These are phyloP conservation scores for Acanthoscelides obtectus DNA, from an alignment of 2,888 invertebrate genomes.

Conservation along the genomic window DNA sequence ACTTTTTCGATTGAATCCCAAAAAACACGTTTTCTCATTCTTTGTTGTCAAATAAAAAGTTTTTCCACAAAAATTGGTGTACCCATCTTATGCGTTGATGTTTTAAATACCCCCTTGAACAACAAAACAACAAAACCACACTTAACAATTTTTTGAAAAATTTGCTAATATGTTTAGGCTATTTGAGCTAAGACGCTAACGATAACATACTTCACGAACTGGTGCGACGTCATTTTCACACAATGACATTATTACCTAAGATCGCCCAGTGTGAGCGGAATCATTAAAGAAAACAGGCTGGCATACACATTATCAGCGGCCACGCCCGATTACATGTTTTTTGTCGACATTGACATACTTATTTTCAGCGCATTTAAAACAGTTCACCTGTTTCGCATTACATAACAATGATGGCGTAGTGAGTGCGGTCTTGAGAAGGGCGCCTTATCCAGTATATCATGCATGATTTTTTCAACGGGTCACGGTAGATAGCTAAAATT, in stretches of 20 bases:
- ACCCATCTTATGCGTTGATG: no score
- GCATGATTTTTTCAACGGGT: no score
- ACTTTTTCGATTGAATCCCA: no score
- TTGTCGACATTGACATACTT: slow-evolving; percentile 24
- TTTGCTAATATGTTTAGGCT: no score
- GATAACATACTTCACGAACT: background rate
- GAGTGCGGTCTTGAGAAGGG: background rate
- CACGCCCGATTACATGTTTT: slow-evolving; percentile 26
- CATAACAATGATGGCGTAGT: background rate
- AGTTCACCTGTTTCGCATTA: background rate
- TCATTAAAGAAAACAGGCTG: background rate
- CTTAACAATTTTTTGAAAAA: no score
- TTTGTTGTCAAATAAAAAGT: no score
- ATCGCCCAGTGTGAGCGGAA: background rate
- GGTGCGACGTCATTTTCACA: background rate
- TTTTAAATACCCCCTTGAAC: no score
- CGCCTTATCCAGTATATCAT: background rate
- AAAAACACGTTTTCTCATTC: no score
- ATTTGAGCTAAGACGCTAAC: background rate
- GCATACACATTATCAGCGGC: slow-evolving; percentile 5
- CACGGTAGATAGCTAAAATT: no score
- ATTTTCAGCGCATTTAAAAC: background rate
- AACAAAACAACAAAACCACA: no score
- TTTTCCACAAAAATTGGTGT: no score
- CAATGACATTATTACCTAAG: background rate